Conservation (phyloP, 2,888 invertebrate genomes). For the Nomada lathburiana region DNA sequence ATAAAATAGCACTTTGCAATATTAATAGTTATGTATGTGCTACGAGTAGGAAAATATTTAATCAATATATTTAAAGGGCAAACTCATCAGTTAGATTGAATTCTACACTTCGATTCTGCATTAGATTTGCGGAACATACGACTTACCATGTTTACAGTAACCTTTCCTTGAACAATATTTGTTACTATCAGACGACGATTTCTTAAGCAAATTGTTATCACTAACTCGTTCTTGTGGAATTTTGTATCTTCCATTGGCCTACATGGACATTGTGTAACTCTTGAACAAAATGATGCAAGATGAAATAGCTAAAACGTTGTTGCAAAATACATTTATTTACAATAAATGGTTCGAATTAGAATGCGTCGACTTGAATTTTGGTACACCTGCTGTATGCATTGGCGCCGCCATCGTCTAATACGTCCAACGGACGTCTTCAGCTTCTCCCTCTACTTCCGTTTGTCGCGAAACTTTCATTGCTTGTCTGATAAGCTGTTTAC, state of each 20-base stretch:
- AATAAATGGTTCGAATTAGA: constrained; percentile 23
- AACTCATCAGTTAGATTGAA: too few relatives aligned
- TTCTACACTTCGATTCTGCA: too few relatives aligned
- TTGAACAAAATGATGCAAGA: neutral
- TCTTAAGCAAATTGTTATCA: too few relatives aligned
- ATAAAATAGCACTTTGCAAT: too few relatives aligned
- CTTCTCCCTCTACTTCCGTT: constrained; percentile 43
- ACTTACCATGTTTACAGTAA: too few relatives aligned
- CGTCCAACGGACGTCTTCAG: constrained; percentile 20
- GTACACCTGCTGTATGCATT: constrained; percentile 34
- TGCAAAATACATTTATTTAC: neutral
- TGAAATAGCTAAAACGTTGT: neutral
- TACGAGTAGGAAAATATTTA: too few relatives aligned
- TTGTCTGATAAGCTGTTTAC: constrained; percentile 39
- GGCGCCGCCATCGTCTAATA: constrained; percentile 33
- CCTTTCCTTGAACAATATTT: too few relatives aligned
- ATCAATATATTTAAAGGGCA: too few relatives aligned
- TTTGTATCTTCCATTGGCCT: neutral
- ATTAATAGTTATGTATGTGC: too few relatives aligned
- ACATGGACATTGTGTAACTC: too few relatives aligned
- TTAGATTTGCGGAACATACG: too few relatives aligned
- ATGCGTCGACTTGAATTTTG: constrained; percentile 34
- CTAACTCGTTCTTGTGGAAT: neutral
- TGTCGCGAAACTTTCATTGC: constrained; percentile 40
- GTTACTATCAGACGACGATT: too few relatives aligned